A percentile compares a stretch with the other conserved stretches of the same genome.
Conservation (phyloP, 2,797 vertebrate species). For the Mionectes olivaceus region DNA sequence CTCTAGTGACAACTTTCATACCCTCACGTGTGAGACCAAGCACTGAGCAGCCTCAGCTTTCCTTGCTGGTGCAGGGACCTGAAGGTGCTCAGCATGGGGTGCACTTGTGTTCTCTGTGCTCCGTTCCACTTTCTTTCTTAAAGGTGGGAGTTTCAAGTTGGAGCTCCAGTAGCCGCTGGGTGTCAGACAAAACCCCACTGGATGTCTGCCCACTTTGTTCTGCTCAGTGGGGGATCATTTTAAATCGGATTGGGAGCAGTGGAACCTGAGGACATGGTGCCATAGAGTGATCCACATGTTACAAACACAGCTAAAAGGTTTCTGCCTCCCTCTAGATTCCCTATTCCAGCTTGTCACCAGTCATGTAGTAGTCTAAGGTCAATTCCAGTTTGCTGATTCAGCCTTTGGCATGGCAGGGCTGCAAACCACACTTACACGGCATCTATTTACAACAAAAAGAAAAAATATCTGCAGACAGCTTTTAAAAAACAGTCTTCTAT, state of each 20-base stretch:
- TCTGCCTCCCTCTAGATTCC: not conserved
- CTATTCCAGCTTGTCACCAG: not conserved
- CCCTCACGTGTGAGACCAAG: not conserved
- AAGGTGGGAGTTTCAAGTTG: not conserved
- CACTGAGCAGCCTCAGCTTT: not conserved
- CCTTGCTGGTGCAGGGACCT: not conserved
- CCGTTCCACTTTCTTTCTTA: not conserved
- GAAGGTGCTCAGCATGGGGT: not conserved
- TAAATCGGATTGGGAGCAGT: not conserved
- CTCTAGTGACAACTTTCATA: not conserved
- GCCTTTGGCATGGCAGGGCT: not conserved
- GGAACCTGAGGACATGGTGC: not conserved
- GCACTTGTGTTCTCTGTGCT: not conserved
- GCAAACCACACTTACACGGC: rapidly evolving
- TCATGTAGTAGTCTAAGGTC: not conserved
- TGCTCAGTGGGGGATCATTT: not conserved
- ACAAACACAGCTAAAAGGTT: not conserved
- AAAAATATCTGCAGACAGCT: not conserved
- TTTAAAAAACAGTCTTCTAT: not conserved
- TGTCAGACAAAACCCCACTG: not conserved
- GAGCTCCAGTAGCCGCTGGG: not conserved
- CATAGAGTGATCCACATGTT: rapidly evolving
- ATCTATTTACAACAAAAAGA: not conserved
- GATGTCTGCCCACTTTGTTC: not conserved
- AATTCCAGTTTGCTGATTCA: not conserved